Evolutionary conservation across 2,797 vertebrate genomes (phyloP), one percentile per base, ranked within the genome.

Genomic region (Prunella strophiata): DNA sequence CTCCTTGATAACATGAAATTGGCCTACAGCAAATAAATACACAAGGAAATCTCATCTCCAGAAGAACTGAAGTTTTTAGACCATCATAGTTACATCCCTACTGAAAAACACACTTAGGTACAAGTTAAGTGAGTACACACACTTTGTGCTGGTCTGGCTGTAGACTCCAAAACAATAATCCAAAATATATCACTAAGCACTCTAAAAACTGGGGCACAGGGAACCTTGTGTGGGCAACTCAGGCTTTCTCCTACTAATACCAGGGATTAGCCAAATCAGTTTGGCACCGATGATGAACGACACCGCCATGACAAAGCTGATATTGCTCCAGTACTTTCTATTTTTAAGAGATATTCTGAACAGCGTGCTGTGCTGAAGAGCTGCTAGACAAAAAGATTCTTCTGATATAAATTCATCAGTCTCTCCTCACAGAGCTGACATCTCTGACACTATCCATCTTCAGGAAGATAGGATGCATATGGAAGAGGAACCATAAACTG

Each of bases 331-430:
- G 74, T 45, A 52, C 80, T 59, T 92, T 65, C 81, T 93, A 65
- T 85, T 94, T 94, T 83, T 77, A 79, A 76, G 52, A 83, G 68
- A 59, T 25, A 78, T 13, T 47, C 59, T 71, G 52, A 84, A 65
- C 48, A 59, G 40, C 0, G 1, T 0, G 2, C 55, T 2, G 2
- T 30, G 52, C 20, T 85, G 71, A 92, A 87, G 65, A 85, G n/a
- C 61, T 94, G 81, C 86, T 87, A 94, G 91, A 91, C 88, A 87
- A 55, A 88, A 84, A 86, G 77, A 79, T 92, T 58, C 51, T 54
- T 68, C 85, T 81, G 77, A 85, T 79, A 79, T 3, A 78, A 84
- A 87, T 88, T 76, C 71, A 88, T 70, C 83, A 73, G 63, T 43
- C 75, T 91, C 84, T 94, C 55, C 70, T 88, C 79, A 59, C 38